These are phyloP conservation scores for Alloplasta piceator DNA, from an alignment of 2,888 invertebrate species.

Conservation along the genomic window DNA sequence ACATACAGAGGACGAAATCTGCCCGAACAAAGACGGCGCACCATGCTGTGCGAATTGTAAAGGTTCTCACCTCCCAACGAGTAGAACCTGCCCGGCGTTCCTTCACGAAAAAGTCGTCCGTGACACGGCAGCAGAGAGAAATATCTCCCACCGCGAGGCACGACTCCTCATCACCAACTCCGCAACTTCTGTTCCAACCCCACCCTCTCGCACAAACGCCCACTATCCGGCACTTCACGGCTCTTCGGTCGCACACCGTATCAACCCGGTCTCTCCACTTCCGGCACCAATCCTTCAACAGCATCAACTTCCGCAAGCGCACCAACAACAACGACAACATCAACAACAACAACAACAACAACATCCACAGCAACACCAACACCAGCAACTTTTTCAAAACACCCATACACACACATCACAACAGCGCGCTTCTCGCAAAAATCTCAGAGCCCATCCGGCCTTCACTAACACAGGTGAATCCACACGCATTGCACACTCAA, in stretches of 20 bases:
- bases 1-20: not conserved
- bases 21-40: constrained; percentile 10
- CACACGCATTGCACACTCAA: constrained; percentile 8
- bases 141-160: constrained; percentile 14
- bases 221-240: constrained; percentile 11
- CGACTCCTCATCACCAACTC: not conserved
- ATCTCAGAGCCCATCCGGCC: not conserved
- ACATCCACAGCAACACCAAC: no score
- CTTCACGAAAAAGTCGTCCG: constrained; percentile 18
- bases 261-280: not conserved
- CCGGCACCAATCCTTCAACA: not conserved
- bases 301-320: no score
- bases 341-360: no score
- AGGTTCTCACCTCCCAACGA: constrained; percentile 1
- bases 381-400: not conserved
- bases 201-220: not conserved
- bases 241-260: not conserved
- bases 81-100: constrained; percentile 8
- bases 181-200: no score
- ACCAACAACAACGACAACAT: not conserved
- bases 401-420: not conserved
- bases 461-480: not conserved
- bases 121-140: constrained; percentile 13
- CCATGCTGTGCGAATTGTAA: constrained; percentile 30
- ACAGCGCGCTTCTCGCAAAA: not conserved